Evolutionary conservation across 2,797 vertebrate species (phyloP), one percentile per base, ranked within the genome.

Genomic region (Zenarchopterus dispar): DNA sequence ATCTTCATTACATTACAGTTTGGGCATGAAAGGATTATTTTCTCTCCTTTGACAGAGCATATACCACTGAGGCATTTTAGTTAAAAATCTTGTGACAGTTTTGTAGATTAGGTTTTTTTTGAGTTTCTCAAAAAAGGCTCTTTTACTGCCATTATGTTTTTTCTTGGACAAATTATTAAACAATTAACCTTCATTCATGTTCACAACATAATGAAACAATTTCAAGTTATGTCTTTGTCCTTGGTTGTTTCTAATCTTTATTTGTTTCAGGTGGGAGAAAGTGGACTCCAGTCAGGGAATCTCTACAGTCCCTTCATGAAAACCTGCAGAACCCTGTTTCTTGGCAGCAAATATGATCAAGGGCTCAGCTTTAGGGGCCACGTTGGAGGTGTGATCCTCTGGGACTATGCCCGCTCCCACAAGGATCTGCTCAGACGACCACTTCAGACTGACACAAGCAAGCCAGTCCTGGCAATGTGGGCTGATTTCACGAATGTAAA

Each of bases 221-320:
- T 13, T 1, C 36, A 39, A 39, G 36, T 39, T 39, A 23, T 36
- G 4, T 3, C 1, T 4, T 4, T 49, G 10, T 56, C 51, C 24
- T 41, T 13, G 1, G n/a, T 28, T 53, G n/a, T 49, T 21, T 71
- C 44, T 21, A 17, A 0, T 15, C 8, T 73, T 26, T 50, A 52
- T 46, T 43, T 9, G 17, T 58, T 16, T 41, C 67, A 92, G 90
- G 88, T 97, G 23, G 95, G 94, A 26, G 94, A 90, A 0, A 94
- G 94, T 10, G 15, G 62, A 0, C 84, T 92, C 52, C 97, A 97
- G 79, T 81, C 83, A 0, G 97, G 97, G 0, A 81, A 96, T 52
- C 91, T 99, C 58, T 93, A 96, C 84, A 97, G 96, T 8, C 53
- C 92, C 18, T 98, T 95, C 86, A 97, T 99, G 93, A 93, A 93